Evolutionary conservation across 37 sponge, comb jelly and placozoan genomes (phyloP).

Genomic region (Cladorhizidae sp.): DNA sequence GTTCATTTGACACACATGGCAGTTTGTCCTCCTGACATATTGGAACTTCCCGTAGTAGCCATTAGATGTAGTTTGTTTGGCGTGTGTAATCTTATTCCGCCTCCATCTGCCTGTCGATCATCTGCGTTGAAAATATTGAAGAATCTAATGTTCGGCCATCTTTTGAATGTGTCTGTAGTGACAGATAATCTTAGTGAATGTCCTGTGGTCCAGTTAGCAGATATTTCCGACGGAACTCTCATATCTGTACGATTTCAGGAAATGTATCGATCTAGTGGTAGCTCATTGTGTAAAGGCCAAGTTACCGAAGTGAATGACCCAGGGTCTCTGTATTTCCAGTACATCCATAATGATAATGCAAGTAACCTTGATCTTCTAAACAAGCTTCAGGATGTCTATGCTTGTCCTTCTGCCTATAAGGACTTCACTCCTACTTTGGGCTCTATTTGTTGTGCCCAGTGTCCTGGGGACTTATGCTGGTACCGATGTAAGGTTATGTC

Average conservation of each 20-base stretch:
- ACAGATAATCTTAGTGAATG: background rate
- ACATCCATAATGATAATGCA: background rate
- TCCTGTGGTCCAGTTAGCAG: background rate
- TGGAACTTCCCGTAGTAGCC: background rate
- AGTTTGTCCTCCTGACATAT: background rate
- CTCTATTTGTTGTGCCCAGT: constrained; percentile 45
- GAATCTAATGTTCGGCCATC: background rate
- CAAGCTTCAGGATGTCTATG: constrained; percentile 13
- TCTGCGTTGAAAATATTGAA: background rate
- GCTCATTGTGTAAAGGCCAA: background rate
- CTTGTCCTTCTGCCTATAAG: background rate
- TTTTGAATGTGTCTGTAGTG: background rate
- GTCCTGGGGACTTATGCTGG: constrained; percentile 49
- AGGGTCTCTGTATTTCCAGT: constrained; percentile 46
- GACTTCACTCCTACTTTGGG: constrained; percentile 24
- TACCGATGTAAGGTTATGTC: constrained; percentile 44
- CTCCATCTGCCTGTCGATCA: no score
- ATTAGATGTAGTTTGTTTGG: background rate
- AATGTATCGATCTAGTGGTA: background rate
- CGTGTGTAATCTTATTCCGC: no score
- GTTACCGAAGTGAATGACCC: constrained; percentile 36
- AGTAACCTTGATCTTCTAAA: constrained; percentile 1
- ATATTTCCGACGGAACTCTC: background rate
- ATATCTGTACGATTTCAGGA: background rate
- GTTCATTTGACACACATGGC: background rate